Conservation (phyloP, 2,113 vertebrate genomes). For the Phyllostomus hastatus region DNA sequence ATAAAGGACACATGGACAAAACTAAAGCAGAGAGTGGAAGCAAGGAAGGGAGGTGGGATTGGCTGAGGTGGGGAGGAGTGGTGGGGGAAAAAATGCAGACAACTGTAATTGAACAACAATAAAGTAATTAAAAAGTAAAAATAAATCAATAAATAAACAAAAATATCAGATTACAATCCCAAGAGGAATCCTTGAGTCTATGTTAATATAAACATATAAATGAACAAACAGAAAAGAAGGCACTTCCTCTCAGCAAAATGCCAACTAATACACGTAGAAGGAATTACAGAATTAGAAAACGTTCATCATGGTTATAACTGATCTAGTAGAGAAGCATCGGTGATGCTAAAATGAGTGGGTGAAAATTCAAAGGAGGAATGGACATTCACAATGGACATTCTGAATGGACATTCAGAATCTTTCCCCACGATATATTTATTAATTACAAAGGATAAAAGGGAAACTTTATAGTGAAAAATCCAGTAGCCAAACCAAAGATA, state of each 20-base stretch:
- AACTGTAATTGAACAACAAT: too few relatives aligned
- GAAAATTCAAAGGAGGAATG: not conserved
- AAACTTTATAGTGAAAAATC: not conserved
- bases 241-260: not conserved
- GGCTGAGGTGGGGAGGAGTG: too few relatives aligned
- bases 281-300: not conserved
- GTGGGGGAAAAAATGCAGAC: too few relatives aligned
- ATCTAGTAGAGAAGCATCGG: not conserved
- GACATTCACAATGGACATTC: not conserved
- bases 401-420: too few relatives aligned
- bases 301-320: not conserved
- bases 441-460: not conserved
- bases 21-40: too few relatives aligned
- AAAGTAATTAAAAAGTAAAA: too few relatives aligned
- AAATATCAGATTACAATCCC: not conserved
- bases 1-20: too few relatives aligned
- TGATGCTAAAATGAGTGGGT: not conserved
- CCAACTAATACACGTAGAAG: not conserved
- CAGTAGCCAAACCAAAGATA: not conserved
- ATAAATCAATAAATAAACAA: not conserved
- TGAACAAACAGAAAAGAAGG: not conserved
- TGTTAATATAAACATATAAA: not conserved
- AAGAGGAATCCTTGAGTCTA: not conserved
- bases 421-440: not conserved
- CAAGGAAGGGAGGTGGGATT: too few relatives aligned